Evolutionary conservation across 2,888 invertebrate species (phyloP).

Genomic region (Ceraclea dissimilis): DNA sequence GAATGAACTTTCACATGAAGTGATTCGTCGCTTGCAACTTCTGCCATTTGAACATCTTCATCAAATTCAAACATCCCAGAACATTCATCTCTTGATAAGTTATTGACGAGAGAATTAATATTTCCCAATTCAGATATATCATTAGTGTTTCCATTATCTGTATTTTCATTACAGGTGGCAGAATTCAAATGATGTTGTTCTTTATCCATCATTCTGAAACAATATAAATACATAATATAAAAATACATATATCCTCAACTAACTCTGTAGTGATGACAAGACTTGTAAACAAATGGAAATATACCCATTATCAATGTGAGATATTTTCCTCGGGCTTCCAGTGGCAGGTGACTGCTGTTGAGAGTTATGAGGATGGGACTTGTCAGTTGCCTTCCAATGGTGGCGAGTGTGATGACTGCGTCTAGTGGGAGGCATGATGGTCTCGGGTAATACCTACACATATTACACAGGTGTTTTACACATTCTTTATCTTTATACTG

Average conservation of each 20-base stretch:
- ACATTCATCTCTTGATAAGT: slow-evolving; percentile 40
- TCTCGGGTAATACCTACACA: slow-evolving; percentile 41
- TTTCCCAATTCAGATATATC: slow-evolving; percentile 25
- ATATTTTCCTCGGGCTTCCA: slow-evolving; percentile 17
- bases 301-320: slow-evolving; percentile 22
- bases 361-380: neutral
- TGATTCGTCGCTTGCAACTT: slow-evolving; percentile 36
- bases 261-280: no score
- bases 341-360: slow-evolving; percentile 3
- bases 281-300: no score
- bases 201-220: neutral
- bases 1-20: slow-evolving; percentile 8
- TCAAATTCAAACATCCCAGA: slow-evolving; percentile 52
- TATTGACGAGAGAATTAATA: slow-evolving; percentile 34
- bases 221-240: no score
- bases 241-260: no score
- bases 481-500: no score
- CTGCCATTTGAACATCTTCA: slow-evolving; percentile 40
- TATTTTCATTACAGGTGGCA: slow-evolving; percentile 8
- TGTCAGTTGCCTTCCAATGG: slow-evolving; percentile 35
- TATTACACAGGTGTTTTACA: neutral
- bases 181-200: neutral
- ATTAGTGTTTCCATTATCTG: slow-evolving; percentile 6
- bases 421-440: slow-evolving; percentile 47
- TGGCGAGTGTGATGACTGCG: slow-evolving; percentile 43